A percentile compares a stretch with the other conserved stretches of the same genome.
These are phyloP conservation scores for Portevinia maculata DNA, from an alignment of 2,888 invertebrate species.

Conservation along the genomic window DNA sequence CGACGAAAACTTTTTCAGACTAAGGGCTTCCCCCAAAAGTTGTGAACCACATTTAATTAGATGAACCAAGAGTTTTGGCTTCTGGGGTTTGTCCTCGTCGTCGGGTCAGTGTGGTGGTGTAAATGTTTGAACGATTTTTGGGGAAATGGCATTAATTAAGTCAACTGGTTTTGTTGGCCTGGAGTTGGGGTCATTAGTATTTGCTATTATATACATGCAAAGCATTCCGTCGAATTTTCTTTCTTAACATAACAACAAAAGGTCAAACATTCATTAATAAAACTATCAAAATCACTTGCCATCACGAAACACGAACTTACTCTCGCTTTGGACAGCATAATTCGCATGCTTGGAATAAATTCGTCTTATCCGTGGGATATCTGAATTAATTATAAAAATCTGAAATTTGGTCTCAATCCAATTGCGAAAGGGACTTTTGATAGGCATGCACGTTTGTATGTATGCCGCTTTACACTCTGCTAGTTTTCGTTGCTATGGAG, in stretches of 20 bases:
- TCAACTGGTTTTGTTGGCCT: conserved; percentile 7
- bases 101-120: conserved; percentile 17
- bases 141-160: conserved; percentile 49
- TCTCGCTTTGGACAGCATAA: not conserved
- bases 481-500: no score
- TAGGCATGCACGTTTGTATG: no score
- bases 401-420: no score
- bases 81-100: conserved; percentile 3
- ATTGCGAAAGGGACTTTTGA: no score
- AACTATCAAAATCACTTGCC: conserved; percentile 36
- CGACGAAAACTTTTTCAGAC: conserved; percentile 59
- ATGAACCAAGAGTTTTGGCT: conserved; percentile 56
- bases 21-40: conserved; percentile 36
- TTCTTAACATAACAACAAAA: not conserved
- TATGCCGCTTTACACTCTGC: no score
- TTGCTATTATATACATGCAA: not conserved
- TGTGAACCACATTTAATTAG: conserved; percentile 67
- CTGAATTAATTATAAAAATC: conserved; percentile 2
- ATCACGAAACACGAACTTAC: conserved; percentile 43
- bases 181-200: conserved; percentile 19
- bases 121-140: conserved; percentile 27
- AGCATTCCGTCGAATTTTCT: not conserved
- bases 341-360: conserved; percentile 9
- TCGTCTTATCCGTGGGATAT: conserved; percentile 21
- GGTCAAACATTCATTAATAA: conserved; percentile 42